Evolutionary conservation across 2,888 invertebrate species (phyloP).

Genomic region (Colostygia pectinataria): DNA sequence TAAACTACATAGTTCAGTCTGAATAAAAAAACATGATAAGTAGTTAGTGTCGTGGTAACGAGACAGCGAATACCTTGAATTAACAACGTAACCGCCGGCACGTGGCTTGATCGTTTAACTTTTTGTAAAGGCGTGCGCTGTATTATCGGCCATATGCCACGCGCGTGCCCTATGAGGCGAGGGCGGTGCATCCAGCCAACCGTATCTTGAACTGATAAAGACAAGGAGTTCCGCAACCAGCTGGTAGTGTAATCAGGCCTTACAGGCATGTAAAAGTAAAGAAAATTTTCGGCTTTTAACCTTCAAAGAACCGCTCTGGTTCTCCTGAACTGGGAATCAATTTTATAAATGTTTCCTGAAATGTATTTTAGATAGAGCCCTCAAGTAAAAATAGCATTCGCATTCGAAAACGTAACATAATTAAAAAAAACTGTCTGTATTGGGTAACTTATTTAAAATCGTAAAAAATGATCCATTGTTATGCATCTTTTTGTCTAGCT

Average conservation of each 20-base stretch:
- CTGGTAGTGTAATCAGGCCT: slow-evolving; percentile 12
- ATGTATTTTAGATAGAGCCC: no score
- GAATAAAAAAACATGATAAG: neutral
- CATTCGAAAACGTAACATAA: no score
- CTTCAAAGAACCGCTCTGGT: no score
- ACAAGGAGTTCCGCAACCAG: slow-evolving; percentile 25
- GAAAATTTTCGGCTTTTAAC: no score
- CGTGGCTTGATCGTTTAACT: slow-evolving; percentile 54
- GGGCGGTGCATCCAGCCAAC: slow-evolving; percentile 45
- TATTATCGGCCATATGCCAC: slow-evolving; percentile 73
- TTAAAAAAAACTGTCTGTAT: no score
- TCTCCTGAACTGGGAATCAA: no score
- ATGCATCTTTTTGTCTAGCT: no score
- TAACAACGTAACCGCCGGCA: slow-evolving; percentile 57
- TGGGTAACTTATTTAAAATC: no score
- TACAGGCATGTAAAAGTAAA: neutral
- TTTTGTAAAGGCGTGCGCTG: slow-evolving; percentile 45
- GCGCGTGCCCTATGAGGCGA: slow-evolving; percentile 64
- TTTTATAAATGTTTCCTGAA: no score
- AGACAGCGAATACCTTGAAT: slow-evolving; percentile 16
- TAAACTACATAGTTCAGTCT: no score
- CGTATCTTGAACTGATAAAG: slow-evolving; percentile 40
- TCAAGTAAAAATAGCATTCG: no score
- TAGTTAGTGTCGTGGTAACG: slow-evolving; percentile 2
- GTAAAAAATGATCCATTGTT: no score